These are phyloP conservation scores for Varanus komodoensis DNA, from an alignment of 2,113 vertebrate genomes.

Conservation along the genomic window DNA sequence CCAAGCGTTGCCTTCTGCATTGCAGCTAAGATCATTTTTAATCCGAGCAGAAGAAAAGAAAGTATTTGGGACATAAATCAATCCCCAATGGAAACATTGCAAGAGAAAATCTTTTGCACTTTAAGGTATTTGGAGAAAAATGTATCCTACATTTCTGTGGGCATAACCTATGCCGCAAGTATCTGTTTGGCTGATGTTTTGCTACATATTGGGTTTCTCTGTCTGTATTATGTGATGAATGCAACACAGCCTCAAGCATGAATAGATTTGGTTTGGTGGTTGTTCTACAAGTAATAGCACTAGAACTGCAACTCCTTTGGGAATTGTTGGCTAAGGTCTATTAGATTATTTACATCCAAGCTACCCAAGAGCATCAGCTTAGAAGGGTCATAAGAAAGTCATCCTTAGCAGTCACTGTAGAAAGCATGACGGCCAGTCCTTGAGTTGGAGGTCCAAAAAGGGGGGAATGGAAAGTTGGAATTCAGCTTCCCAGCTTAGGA, in stretches of 20 bases:
- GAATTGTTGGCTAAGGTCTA: slow-evolving; percentile 50
- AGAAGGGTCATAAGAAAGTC: slow-evolving; percentile 49
- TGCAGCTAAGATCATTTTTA: slow-evolving; percentile 35
- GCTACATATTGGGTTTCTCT: background rate
- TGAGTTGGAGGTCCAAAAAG: slow-evolving; percentile 52
- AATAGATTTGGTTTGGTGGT: slow-evolving; percentile 21
- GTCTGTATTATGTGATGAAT: slow-evolving; percentile 21
- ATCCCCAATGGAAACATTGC: background rate
- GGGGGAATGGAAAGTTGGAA: slow-evolving; percentile 57
- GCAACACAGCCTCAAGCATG: background rate
- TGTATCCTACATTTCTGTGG: slow-evolving; percentile 40
- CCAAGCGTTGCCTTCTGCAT: slow-evolving; percentile 26
- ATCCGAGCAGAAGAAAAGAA: background rate
- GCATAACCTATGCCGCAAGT: slow-evolving; percentile 14
- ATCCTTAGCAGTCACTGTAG: slow-evolving; percentile 48
- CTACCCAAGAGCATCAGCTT: slow-evolving; percentile 47
- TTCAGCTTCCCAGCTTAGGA: slow-evolving; percentile 55
- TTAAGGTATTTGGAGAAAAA: background rate
- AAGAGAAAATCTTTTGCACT: background rate
- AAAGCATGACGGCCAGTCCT: slow-evolving; percentile 58
- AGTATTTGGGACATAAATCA: background rate
- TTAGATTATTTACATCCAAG: slow-evolving; percentile 58
- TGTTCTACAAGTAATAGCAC: slow-evolving; percentile 39
- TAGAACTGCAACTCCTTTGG: slow-evolving; percentile 22
- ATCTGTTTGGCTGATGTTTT: slow-evolving; percentile 29